Conservation (phyloP, 2,797 vertebrate species). For the Fistularia commersonii region DNA sequence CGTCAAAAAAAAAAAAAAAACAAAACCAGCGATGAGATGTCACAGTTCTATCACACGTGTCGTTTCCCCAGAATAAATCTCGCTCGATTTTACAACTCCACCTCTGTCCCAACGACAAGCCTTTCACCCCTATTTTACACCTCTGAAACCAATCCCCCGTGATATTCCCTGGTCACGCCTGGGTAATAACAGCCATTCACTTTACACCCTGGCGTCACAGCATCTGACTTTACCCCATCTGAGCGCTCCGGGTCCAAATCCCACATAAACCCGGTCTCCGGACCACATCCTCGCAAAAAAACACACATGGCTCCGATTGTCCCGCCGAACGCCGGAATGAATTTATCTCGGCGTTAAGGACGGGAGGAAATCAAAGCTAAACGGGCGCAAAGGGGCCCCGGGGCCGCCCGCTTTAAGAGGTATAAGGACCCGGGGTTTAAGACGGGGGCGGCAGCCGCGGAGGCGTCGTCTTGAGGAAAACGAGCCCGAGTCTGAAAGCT, state of each 20-base stretch:
- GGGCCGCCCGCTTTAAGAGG: slow-evolving; percentile 24
- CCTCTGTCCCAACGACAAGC: slow-evolving; percentile 30
- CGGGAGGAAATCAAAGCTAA: slow-evolving; percentile 56
- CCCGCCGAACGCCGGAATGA: slow-evolving; percentile 45
- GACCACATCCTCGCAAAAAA: slow-evolving; percentile 61
- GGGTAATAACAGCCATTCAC: slow-evolving; percentile 43
- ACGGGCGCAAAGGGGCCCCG: slow-evolving; percentile 11
- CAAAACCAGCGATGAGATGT: too few species aligned
- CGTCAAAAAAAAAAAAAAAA: too few species aligned
- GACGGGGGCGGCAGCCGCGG: slow-evolving; percentile 22
- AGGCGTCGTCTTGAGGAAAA: slow-evolving; percentile 48
- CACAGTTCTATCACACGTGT: neutral
- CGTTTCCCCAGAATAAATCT: slow-evolving; percentile 2
- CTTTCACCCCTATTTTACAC: slow-evolving; percentile 52
- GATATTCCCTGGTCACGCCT: slow-evolving; percentile 51
- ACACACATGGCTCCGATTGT: slow-evolving; percentile 66
- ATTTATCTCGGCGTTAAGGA: slow-evolving; percentile 40
- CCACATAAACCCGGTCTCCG: slow-evolving; percentile 47
- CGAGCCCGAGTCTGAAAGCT: slow-evolving; percentile 43
- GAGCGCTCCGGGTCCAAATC: slow-evolving; percentile 50
- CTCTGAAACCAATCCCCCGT: slow-evolving; percentile 43
- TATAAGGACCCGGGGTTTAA: neutral
- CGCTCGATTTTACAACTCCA: slow-evolving; percentile 19
- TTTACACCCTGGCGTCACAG: slow-evolving; percentile 50
- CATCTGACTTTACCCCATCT: slow-evolving; percentile 48